Evolutionary conservation across 2,797 vertebrate species (phyloP).

Genomic region (Valencia hispanica): DNA sequence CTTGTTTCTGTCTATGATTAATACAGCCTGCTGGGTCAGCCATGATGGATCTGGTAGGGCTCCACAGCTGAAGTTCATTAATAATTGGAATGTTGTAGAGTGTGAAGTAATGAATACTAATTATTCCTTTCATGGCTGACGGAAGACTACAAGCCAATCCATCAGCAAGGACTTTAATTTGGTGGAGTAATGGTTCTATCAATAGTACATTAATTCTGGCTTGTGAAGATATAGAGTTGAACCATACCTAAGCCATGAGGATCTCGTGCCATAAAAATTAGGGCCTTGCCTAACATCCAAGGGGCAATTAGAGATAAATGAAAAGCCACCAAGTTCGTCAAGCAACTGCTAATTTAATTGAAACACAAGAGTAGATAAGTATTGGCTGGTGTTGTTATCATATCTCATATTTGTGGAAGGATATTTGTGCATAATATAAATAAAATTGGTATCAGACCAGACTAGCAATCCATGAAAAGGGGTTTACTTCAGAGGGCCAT

Average conservation of each 20-base stretch:
- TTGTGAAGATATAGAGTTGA: conserved; percentile 99
- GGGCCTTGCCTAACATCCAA: conserved; percentile 88
- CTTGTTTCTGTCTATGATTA: conserved; percentile 88
- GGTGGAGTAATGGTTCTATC: conserved; percentile 99
- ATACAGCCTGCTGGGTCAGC: conserved; percentile 85
- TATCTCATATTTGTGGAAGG: conserved; percentile 70
- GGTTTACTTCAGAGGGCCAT: background rate
- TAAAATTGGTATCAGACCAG: conserved; percentile 30
- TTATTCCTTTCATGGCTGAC: conserved; percentile 99
- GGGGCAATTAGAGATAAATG: conserved; percentile 97
- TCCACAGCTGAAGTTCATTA: conserved; percentile 99
- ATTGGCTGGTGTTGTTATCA: conserved; percentile 77
- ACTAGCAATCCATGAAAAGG: background rate
- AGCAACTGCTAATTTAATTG: conserved; percentile 94
- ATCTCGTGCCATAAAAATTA: conserved; percentile 88
- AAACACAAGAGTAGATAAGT: conserved; percentile 91
- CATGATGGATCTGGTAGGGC: conserved; percentile 93
- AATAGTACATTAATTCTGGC: conserved; percentile 99
- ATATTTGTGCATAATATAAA: conserved; percentile 54
- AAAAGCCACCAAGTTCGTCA: conserved; percentile 89
- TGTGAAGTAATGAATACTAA: conserved; percentile 99
- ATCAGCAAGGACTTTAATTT: conserved; percentile 99
- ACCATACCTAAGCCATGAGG: conserved; percentile 87
- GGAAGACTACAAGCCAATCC: conserved; percentile 95
- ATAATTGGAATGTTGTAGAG: conserved; percentile 99